Base-by-base conservation (phyloP, 92 coral and sea anemone genomes). In the Palythoa caribaeorum region DNA sequence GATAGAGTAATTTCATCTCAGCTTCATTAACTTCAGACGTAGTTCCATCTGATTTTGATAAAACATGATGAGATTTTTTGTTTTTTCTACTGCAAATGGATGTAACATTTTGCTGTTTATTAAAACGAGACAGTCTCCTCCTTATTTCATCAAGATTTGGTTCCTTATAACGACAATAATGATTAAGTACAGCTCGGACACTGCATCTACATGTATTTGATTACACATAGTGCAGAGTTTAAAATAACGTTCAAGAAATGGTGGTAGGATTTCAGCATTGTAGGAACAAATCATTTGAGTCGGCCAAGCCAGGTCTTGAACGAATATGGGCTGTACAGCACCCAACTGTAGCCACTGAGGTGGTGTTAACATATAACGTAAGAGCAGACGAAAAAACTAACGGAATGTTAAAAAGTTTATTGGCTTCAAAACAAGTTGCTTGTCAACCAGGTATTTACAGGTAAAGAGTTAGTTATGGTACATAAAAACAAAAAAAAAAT, bases 231-330 rank as follows among this genome's bases (percentile, higher is more conserved):
- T 28, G 28, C 28, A 28, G 28, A 28, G 28, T 28, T 28, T 28
- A 28, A 28, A 28, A 28, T 28, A 28, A 28, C 28, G 28, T 28
- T 28, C 28, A 28, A 28, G 28, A 28, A 28, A 74, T 74, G 78
- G 78, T 74, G 37, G 78, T 40, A 1, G 78, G 78, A 12, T 73
- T 74, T 44, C 78, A 74, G 57, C 57, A 74, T 38, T 74, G 78
- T 17, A 74, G 57, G 28, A 28, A 28, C 28, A 28, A 28, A 0
- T 74, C 78, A 13, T 74, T 74, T 47, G 78, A 73, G 60, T 74
- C 78, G 28, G 35, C 57, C 57, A 40, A 74, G n/a, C 57, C 78
- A 74, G 78, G 57, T 40, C 35, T 74, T 2, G 19, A 74, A 20
- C 36, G 78, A 15, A 74, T 74, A 14, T 74, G 78, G 78, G 35